phyloP scores from a whole-genome alignment of 2,888 invertebrate species.

The Acronicta leporina region DNA sequence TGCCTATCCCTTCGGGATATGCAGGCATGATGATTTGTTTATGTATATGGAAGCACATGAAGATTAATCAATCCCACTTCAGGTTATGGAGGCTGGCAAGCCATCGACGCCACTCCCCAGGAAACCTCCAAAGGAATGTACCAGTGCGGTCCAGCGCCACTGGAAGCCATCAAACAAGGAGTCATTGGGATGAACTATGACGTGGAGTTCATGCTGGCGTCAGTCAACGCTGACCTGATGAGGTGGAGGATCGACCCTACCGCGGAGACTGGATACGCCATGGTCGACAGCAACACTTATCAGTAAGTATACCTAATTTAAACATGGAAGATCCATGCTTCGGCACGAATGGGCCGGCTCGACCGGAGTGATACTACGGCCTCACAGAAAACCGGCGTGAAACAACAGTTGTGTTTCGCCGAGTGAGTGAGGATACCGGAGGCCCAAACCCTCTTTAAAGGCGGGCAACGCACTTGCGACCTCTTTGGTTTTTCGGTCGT shows the following conservation, averaged over 20 bases:
- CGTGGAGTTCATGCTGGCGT: slow-evolving; percentile 93
- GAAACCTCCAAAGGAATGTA: slow-evolving; percentile 92
- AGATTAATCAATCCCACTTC: slow-evolving; percentile 34
- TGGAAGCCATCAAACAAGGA: slow-evolving; percentile 94
- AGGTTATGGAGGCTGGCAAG: slow-evolving; percentile 97
- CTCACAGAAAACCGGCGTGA: too few species aligned
- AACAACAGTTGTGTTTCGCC: too few species aligned
- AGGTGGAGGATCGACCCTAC: slow-evolving; percentile 92
- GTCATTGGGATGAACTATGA: slow-evolving; percentile 93
- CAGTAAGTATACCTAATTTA: slow-evolving; percentile 88
- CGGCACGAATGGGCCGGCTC: too few species aligned
- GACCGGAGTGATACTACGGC: too few species aligned
- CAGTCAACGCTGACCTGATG: slow-evolving; percentile 95
- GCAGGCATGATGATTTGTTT: too few species aligned
- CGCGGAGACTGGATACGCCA: slow-evolving; percentile 90
- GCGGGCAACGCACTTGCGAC: too few species aligned
- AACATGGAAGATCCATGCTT: too few species aligned
- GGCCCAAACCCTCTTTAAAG: too few species aligned
- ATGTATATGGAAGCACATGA: too few species aligned
- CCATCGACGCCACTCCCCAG: slow-evolving; percentile 95
- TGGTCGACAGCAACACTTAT: slow-evolving; percentile 92
- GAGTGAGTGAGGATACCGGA: too few species aligned
- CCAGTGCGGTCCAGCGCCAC: slow-evolving; percentile 94
- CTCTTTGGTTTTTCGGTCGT: too few species aligned
- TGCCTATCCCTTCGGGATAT: too few species aligned